Evolutionary conservation across 1,140 invertebrate species (phyloP).

Genomic region (Cheumatopsyche charites): DNA sequence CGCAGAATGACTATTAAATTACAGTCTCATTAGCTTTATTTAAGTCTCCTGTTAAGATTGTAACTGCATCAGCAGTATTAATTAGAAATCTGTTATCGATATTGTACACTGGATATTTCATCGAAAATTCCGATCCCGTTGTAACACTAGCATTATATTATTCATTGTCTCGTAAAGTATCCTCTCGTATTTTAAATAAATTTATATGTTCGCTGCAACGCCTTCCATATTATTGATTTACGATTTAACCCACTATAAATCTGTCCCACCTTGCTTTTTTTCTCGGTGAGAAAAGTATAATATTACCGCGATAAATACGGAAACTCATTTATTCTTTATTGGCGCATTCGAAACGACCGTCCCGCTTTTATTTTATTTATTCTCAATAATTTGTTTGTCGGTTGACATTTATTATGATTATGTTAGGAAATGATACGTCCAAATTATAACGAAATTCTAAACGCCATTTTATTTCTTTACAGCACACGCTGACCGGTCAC

Average conservation of each 20-base stretch:
- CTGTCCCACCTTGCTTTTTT: too few relatives aligned
- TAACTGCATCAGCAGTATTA: too few relatives aligned
- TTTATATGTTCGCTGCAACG: too few relatives aligned
- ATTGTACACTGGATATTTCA: too few relatives aligned
- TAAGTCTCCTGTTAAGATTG: neutral
- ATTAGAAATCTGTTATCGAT: too few relatives aligned
- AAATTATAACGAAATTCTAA: neutral
- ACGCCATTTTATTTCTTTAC: constrained; percentile 58
- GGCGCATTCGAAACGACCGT: neutral
- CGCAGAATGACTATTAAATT: constrained; percentile 14
- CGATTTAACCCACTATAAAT: neutral
- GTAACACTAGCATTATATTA: neutral
- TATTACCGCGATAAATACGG: too few relatives aligned
- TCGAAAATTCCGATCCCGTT: neutral
- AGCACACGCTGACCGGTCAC: constrained; percentile 97
- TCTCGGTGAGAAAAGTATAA: too few relatives aligned
- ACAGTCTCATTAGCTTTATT: constrained; percentile 17
- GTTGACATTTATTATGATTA: constrained; percentile 14
- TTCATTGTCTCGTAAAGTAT: too few relatives aligned
- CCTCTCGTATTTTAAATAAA: too few relatives aligned
- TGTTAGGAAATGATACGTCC: neutral
- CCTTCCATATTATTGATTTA: constrained; percentile 1
- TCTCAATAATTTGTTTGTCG: neutral
- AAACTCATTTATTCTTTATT: constrained; percentile 4
- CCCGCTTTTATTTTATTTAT: neutral